Conservation (phyloP, 1,140 invertebrate species). For the Zaprionus nigranus region DNA sequence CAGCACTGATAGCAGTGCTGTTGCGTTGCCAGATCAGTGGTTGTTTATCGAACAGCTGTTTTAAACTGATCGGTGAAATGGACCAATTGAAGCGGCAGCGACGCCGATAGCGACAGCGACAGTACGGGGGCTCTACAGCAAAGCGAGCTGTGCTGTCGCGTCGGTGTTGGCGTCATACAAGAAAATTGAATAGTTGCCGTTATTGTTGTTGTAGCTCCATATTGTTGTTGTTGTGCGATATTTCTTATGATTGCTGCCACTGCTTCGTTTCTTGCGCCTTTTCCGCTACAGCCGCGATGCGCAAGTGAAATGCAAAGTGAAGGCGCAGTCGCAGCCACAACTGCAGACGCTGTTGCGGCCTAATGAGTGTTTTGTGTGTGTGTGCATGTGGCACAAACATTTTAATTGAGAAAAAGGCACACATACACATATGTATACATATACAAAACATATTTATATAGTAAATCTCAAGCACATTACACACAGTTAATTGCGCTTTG, state of each 20-base stretch:
- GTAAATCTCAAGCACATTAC: slow-evolving; percentile 14
- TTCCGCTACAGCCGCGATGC: slow-evolving; percentile 13
- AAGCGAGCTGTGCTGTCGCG: not conserved
- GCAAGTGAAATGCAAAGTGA: slow-evolving; percentile 60
- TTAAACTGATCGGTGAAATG: slow-evolving; percentile 45
- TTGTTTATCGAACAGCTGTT: slow-evolving; percentile 38
- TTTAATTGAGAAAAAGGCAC: slow-evolving; percentile 33
- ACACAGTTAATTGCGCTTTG: slow-evolving; percentile 23
- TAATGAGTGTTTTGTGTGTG: slow-evolving; percentile 45
- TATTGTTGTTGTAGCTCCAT: slow-evolving; percentile 4
- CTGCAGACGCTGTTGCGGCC: slow-evolving; percentile 17
- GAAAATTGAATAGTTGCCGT: slow-evolving; percentile 12
- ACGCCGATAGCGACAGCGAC: slow-evolving; percentile 6
- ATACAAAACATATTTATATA: slow-evolving; percentile 3
- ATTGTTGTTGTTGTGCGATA: slow-evolving; percentile 27
- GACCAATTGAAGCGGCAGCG: slow-evolving; percentile 50
- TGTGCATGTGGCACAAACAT: slow-evolving; percentile 63
- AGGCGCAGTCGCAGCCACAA: slow-evolving; percentile 57
- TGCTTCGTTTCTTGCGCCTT: not conserved
- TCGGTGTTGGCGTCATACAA: slow-evolving; percentile 13
- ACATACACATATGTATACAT: not conserved
- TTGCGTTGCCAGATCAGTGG: slow-evolving; percentile 20
- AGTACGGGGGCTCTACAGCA: slow-evolving; percentile 41
- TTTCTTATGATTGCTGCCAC: not conserved
- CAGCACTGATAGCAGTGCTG: not conserved